phyloP scores from a whole-genome alignment of 2,113 vertebrate genomes.

The Perca flavescens region DNA sequence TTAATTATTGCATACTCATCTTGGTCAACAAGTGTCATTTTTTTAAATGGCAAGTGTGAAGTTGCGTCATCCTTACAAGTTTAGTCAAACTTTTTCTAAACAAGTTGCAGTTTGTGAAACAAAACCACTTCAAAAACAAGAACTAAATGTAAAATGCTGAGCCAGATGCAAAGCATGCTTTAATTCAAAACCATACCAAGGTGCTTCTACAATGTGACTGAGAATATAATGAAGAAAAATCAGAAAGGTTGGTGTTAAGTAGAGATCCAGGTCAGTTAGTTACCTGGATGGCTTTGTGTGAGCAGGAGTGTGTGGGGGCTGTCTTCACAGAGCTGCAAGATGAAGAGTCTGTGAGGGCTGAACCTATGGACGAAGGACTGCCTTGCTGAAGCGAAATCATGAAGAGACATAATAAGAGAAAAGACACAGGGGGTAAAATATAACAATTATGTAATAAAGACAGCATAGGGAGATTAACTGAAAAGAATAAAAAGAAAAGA shows the following conservation, averaged over 20 bases:
- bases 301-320: conserved; percentile 67
- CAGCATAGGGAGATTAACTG: neutral
- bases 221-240: neutral
- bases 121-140: neutral
- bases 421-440: neutral
- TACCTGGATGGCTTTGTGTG: conserved; percentile 95
- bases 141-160: neutral
- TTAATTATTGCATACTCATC: conserved; percentile 13
- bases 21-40: neutral
- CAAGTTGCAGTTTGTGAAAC: neutral
- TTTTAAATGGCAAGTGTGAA: conserved; percentile 1
- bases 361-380: conserved; percentile 92
- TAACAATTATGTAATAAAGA: conserved; percentile 3
- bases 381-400: conserved; percentile 89
- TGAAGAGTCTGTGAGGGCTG: conserved; percentile 92
- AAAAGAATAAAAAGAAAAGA: neutral
- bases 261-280: neutral
- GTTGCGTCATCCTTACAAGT: neutral
- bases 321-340: conserved; percentile 89
- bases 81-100: conserved; percentile 6
- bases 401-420: conserved; percentile 12
- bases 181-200: neutral
- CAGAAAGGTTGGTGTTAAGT: neutral
- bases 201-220: neutral
- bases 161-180: neutral